Conservation (phyloP, 2,797 vertebrate species). For the Neopelma chrysocephalum region DNA sequence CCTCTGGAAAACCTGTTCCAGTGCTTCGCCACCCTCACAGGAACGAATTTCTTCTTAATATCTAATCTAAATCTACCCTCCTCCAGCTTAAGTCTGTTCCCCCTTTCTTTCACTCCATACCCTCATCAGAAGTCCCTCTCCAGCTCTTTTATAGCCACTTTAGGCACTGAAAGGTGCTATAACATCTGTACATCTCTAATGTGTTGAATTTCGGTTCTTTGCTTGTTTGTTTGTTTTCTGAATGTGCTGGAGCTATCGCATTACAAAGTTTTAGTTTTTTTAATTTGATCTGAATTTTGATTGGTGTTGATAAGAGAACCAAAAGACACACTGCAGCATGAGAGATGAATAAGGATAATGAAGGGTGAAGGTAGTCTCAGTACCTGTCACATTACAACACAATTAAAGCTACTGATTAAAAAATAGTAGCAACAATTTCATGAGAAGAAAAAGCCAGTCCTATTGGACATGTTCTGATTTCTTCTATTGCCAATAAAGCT, state of each 20-base stretch:
- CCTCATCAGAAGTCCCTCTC: background rate
- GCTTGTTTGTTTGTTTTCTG: background rate
- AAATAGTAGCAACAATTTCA: background rate
- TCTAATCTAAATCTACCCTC: background rate
- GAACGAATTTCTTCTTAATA: background rate
- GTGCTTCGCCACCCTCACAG: background rate
- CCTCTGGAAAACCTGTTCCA: background rate
- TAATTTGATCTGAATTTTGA: background rate
- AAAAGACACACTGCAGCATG: background rate
- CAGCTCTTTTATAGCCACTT: background rate
- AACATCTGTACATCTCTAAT: background rate
- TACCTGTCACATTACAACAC: background rate
- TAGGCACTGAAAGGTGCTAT: background rate
- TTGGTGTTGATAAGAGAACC: background rate
- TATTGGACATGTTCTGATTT: background rate
- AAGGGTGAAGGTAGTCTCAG: background rate
- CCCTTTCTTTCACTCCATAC: background rate
- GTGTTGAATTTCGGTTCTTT: background rate
- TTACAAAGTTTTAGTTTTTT: background rate
- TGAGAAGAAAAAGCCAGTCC: rapidly evolving
- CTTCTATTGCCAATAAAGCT: background rate
- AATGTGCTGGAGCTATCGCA: background rate
- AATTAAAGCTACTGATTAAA: background rate
- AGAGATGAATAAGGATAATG: background rate
- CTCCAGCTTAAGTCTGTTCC: background rate